These are phyloP conservation scores for Rhagonycha fulva DNA, from an alignment of 2,888 invertebrate species.

Conservation along the genomic window DNA sequence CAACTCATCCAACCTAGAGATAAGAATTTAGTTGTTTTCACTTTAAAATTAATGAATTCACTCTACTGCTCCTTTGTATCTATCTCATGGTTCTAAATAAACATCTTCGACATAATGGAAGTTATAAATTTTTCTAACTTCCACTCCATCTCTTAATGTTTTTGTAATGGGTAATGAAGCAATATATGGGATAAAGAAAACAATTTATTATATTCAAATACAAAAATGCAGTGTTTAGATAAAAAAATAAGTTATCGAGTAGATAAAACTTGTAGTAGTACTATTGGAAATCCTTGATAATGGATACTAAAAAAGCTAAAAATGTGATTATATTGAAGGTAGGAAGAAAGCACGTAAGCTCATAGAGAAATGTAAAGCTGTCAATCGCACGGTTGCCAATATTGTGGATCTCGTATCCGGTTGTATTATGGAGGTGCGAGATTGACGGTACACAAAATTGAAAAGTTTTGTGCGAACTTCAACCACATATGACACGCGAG, in stretches of 20 bases:
- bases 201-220: not conserved
- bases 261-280: slow-evolving; percentile 21
- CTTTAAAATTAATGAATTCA: not conserved
- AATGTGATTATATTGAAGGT: slow-evolving; percentile 32
- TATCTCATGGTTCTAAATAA: not conserved
- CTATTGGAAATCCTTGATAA: slow-evolving; percentile 34
- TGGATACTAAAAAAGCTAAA: slow-evolving; percentile 40
- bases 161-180: not conserved
- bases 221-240: not conserved
- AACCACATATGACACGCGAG: slow-evolving; percentile 27
- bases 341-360: slow-evolving; percentile 34
- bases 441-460: slow-evolving; percentile 44
- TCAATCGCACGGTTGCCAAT: slow-evolving; percentile 42
- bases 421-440: slow-evolving; percentile 38
- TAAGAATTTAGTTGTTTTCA: not conserved
- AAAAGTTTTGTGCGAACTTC: slow-evolving; percentile 38
- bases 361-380: slow-evolving; percentile 46
- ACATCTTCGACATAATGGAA: not conserved
- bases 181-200: not conserved
- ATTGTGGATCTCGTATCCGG: slow-evolving; percentile 43
- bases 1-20: not conserved
- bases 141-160: not conserved
- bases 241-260: not conserved
- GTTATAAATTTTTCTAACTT: not conserved
- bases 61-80: not conserved